Evolutionary conservation across 2,888 invertebrate species (phyloP).

Genomic region (Lingula anatina): DNA sequence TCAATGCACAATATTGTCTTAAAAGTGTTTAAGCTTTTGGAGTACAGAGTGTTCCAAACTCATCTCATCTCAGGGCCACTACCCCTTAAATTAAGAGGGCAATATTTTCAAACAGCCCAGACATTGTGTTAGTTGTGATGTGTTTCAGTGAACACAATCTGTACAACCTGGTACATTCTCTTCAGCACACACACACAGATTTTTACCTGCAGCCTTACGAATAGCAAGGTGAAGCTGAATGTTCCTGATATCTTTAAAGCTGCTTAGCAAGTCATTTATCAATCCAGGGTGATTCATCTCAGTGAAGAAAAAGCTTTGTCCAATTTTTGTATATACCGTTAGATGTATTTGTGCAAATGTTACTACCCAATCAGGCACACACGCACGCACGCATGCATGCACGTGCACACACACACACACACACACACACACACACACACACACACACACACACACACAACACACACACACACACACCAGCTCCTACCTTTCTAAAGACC

Average conservation of each 20-base stretch:
- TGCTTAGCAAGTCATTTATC: neutral
- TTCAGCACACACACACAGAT: neutral
- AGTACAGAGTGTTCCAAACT: no score
- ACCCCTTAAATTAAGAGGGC: no score
- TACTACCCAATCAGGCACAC: neutral
- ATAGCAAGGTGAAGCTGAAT: neutral
- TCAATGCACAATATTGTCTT: no score
- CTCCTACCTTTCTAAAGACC: conserved; percentile 15
- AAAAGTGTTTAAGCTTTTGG: no score
- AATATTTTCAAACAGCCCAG: no score
- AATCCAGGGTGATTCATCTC: neutral
- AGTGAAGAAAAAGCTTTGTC: neutral
- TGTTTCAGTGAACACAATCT: no score
- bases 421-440: neutral
- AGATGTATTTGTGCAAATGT: no score
- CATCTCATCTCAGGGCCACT: no score
- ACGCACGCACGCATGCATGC: neutral
- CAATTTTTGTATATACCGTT: no score
- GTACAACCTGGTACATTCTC: neutral
- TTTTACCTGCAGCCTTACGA: no score
- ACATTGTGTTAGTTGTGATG: no score
- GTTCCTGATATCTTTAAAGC: neutral
- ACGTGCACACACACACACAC: neutral
- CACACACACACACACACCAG: conserved; percentile 1
- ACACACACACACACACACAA: neutral